Evolutionary conservation across 1,140 invertebrate species (phyloP).

Genomic region (Leptopilina boulardi): DNA sequence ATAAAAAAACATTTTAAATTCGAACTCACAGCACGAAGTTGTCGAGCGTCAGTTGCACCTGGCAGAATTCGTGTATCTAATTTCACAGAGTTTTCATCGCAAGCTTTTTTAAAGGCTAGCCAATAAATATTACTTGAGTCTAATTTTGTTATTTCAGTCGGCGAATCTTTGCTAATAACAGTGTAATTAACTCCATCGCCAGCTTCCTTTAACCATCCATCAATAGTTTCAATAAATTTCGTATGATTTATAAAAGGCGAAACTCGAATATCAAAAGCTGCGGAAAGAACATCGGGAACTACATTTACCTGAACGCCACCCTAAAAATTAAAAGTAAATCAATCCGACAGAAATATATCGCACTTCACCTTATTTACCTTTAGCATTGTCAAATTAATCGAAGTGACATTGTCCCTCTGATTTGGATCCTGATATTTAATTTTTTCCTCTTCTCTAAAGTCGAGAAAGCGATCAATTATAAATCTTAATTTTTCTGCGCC

Average conservation of each 20-base stretch:
- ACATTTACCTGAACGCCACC: slow-evolving; percentile 93
- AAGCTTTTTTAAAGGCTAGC: slow-evolving; percentile 81
- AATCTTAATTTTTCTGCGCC: not conserved
- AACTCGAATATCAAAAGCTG: slow-evolving; percentile 86
- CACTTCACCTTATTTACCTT: not conserved
- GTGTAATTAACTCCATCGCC: slow-evolving; percentile 84
- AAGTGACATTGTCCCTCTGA: not conserved
- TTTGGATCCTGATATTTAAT: not conserved
- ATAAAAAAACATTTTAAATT: not conserved
- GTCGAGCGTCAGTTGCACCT: slow-evolving; percentile 84
- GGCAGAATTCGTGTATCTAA: slow-evolving; percentile 82
- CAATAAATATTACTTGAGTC: slow-evolving; percentile 84
- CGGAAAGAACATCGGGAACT: slow-evolving; percentile 84
- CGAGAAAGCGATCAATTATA: not conserved
- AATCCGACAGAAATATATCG: not conserved
- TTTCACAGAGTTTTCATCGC: slow-evolving; percentile 75
- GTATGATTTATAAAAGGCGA: slow-evolving; percentile 81
- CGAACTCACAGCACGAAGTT: slow-evolving; percentile 76
- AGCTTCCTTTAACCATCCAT: slow-evolving; percentile 85
- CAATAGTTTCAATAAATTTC: slow-evolving; percentile 82
- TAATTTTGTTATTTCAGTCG: slow-evolving; percentile 78
- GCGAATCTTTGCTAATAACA: slow-evolving; percentile 81
- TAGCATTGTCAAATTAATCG: not conserved
- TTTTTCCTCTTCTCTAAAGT: not conserved
- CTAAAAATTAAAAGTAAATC: slow-evolving; percentile 61